Conservation (phyloP, 2,113 vertebrate species). For the Dromiciops gliroides region DNA sequence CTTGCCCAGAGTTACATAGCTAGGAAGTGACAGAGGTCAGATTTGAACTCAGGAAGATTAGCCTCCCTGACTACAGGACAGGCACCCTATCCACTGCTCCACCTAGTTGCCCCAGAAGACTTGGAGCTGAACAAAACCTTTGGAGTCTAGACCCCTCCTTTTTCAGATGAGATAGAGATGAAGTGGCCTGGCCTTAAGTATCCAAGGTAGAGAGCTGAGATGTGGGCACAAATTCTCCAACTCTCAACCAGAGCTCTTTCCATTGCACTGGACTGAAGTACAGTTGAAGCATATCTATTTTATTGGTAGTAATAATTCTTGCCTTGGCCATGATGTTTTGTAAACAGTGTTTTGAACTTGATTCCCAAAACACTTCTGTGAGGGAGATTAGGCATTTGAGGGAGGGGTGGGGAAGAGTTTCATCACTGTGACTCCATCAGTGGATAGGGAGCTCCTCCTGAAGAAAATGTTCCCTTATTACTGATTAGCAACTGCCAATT, state of each 20-base stretch:
- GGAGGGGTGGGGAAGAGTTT: not conserved
- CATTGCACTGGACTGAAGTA: not conserved
- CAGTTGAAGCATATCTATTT: not conserved
- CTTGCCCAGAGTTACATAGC: not conserved
- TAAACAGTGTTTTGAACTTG: not conserved
- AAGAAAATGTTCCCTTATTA: not conserved
- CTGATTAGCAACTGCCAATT: not conserved
- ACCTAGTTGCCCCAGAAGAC: not conserved
- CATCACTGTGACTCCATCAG: not conserved
- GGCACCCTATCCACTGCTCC: not conserved
- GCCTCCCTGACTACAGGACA: not conserved
- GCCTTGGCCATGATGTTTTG: not conserved
- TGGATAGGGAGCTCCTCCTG: not conserved
- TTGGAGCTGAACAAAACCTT: not conserved
- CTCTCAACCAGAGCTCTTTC: not conserved
- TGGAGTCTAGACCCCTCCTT: not conserved
- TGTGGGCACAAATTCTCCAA: not conserved
- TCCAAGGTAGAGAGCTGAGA: not conserved
- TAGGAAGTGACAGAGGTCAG: not conserved
- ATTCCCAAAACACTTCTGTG: not conserved
- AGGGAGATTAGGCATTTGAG: not conserved
- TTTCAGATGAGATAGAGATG: not conserved
- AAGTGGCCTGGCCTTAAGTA: not conserved
- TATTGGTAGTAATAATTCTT: not conserved
- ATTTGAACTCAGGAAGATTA: not conserved